Evolutionary conservation across 2,888 invertebrate genomes (phyloP), one percentile per base, ranked within the genome.

Genomic region (Escarpia spicata): DNA sequence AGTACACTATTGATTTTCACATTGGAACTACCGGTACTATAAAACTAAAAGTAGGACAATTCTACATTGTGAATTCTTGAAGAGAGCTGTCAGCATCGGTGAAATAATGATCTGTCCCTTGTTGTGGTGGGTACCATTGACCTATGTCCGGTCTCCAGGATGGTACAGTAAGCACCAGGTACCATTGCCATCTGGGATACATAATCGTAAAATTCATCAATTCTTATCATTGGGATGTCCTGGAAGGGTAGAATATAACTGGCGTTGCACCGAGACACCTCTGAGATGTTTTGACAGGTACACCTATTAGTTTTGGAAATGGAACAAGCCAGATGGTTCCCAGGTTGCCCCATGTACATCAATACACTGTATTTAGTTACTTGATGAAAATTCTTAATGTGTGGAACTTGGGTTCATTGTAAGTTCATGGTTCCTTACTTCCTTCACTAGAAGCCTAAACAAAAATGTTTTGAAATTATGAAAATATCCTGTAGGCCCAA

Each of bases 171-270:
- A 75, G 75, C 75, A 75, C 75, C 75, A 26, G 75, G 26, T 75
- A 26, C 75, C 75, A n/a, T 75, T 75, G 75, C 6, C 75, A 75
- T 26, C 75, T 75, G 26, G 75, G 75, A n/a, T 75, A 75, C 75
- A 75, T 75, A 75, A 75, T 75, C 75, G 75, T 26, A 75, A 75
- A 75, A 75, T n/a, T 75, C 75, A 75, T 75, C 75, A 75, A 26
- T 19, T 75, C 75, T 75, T 75, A 75, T 75, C 75, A 75, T 26
- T 75, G 75, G 75, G 75, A 75, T 75, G 75, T 75, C 75, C 75
- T 75, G 6, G 19, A 75, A 75, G 26, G n/a, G n/a, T 75, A 52
- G 52, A 75, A 26, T 75, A 75, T 26, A 75, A 75, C 15, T 26
- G 26, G n/a, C 6, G 19, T 26, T 75, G 75, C 26, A 75, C 75